Evolutionary conservation across 2,888 invertebrate genomes (phyloP).

Genomic region (Branchinecta sandiegonensis): DNA sequence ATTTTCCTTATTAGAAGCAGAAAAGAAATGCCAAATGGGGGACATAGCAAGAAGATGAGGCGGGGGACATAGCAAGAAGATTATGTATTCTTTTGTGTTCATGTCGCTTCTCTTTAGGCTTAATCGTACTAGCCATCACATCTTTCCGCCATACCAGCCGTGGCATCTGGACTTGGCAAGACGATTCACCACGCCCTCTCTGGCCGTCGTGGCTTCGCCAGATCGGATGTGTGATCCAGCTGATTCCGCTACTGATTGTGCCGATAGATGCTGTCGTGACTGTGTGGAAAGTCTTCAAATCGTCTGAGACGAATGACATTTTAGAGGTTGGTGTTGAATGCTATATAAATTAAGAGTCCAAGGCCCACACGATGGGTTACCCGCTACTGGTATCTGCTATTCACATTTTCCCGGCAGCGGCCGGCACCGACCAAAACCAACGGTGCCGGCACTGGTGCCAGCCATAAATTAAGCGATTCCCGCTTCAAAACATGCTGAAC

Average conservation of each 20-base stretch:
- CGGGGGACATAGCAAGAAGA: no score
- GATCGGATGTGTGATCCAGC: constrained; percentile 57
- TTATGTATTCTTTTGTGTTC: constrained; percentile 16
- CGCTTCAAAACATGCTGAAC: no score
- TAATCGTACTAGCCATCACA: constrained; percentile 48
- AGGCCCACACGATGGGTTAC: no score
- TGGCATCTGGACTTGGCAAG: background rate
- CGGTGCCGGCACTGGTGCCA: no score
- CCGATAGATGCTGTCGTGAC: constrained; percentile 52
- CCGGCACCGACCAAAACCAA: no score
- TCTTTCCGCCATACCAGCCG: constrained; percentile 45
- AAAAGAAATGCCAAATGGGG: no score
- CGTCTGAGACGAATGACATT: constrained; percentile 16
- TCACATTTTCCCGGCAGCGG: no score
- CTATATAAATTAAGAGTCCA: background rate
- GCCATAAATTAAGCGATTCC: no score
- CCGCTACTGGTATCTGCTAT: no score
- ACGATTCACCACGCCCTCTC: constrained; percentile 38
- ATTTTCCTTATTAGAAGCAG: no score
- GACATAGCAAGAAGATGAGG: no score
- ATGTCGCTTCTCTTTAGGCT: constrained; percentile 24
- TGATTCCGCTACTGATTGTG: constrained; percentile 56
- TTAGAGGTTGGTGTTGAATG: background rate
- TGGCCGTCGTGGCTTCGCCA: constrained; percentile 68
- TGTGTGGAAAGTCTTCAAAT: background rate